Percentiles rank a stretch among this genome's conserved stretches.
Conservation (phyloP, 2,113 vertebrate genomes). For the Chaenocephalus aceratus region DNA sequence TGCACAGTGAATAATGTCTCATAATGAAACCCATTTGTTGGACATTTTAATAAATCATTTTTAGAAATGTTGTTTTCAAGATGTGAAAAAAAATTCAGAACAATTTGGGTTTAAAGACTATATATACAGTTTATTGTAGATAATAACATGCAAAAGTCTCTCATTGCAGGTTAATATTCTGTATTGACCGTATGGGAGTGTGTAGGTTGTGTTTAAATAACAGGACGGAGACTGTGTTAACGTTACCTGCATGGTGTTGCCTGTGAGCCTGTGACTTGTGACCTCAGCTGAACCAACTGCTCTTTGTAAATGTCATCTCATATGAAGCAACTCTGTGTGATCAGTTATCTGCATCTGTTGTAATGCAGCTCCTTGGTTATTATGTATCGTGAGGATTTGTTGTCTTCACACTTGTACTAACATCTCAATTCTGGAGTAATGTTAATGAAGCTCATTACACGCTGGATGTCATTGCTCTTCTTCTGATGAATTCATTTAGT, state of each 20-base stretch:
- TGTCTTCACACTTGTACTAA: slow-evolving; percentile 28
- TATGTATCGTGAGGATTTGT: slow-evolving; percentile 7
- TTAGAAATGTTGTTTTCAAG: slow-evolving; percentile 1
- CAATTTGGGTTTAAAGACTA: slow-evolving; percentile 8
- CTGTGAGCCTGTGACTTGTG: slow-evolving; percentile 32
- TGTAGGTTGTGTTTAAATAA: slow-evolving; percentile 25
- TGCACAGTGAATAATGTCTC: not conserved
- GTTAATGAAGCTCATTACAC: slow-evolving; percentile 14
- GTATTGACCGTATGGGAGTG: slow-evolving; percentile 18
- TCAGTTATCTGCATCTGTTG: not conserved
- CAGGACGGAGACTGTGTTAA: not conserved
- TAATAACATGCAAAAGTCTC: not conserved
- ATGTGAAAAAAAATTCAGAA: not conserved
- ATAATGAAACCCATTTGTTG: slow-evolving; percentile 18
- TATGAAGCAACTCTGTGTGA: slow-evolving; percentile 18
- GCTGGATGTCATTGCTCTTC: slow-evolving; percentile 21
- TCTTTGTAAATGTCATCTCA: slow-evolving; percentile 33
- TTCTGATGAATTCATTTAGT: slow-evolving; percentile 23
- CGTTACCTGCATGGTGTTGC: slow-evolving; percentile 12
- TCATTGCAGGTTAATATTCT: slow-evolving; percentile 15
- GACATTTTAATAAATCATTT: slow-evolving; percentile 5
- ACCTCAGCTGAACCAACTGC: slow-evolving; percentile 18
- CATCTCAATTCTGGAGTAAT: slow-evolving; percentile 22
- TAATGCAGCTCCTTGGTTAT: slow-evolving; percentile 7
- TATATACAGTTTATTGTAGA: slow-evolving; percentile 16